Conservation (phyloP, 2,113 vertebrate genomes). For the Scolopax mira region DNA sequence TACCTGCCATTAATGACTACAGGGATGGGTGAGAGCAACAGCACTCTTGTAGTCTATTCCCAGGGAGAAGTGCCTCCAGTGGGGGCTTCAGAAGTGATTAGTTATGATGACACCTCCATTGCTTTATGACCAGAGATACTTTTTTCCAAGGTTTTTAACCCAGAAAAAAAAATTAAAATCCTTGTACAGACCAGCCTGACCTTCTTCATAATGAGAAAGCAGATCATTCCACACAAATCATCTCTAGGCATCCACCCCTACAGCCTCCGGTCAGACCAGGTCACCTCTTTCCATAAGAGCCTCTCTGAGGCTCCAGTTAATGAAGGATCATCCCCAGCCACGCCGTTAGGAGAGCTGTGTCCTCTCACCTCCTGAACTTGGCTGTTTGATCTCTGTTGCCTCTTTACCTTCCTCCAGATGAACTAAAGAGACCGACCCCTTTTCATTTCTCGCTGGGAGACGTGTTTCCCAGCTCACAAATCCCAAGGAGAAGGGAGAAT, state of each 20-base stretch:
- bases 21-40: background rate
- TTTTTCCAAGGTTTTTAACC: background rate
- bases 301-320: background rate
- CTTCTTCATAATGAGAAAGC: background rate
- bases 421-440: background rate
- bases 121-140: background rate
- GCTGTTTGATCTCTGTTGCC: background rate
- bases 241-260: background rate
- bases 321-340: background rate
- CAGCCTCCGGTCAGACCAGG: background rate
- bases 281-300: background rate
- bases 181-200: background rate
- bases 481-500: background rate
- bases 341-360: fast-evolving
- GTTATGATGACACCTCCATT: background rate
- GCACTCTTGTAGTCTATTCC: background rate
- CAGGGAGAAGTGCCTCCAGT: background rate
- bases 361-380: background rate
- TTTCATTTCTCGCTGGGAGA: background rate
- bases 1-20: background rate
- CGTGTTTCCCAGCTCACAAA: background rate
- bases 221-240: background rate
- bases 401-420: background rate
- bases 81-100: background rate
- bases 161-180: background rate